These are phyloP conservation scores for Choloepus hoffmanni DNA, from an alignment of 2,113 vertebrate species.

Conservation along the genomic window DNA sequence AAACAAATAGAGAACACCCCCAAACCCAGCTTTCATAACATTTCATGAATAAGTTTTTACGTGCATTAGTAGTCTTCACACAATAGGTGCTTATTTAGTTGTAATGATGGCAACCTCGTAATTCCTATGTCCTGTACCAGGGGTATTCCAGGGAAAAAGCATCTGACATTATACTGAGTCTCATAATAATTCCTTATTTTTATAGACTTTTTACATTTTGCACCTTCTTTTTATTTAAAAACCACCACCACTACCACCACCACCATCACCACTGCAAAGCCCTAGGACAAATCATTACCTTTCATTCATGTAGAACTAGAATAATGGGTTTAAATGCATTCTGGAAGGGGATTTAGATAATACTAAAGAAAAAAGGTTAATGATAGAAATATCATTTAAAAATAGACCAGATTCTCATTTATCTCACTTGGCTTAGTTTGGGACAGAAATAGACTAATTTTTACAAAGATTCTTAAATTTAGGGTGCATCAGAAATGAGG, in stretches of 20 bases:
- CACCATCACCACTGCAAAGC: not conserved
- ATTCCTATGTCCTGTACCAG: not conserved
- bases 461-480: not conserved
- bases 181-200: not conserved
- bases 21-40: not conserved
- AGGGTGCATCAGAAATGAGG: not conserved
- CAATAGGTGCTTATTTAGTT: not conserved
- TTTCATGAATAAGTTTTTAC: not conserved
- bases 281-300: not conserved
- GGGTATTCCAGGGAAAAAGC: not conserved
- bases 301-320: not conserved
- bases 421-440: not conserved
- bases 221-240: constrained; percentile 27
- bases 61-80: not conserved
- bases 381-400: constrained; percentile 17
- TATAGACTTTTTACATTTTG: not conserved
- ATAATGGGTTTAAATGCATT: not conserved
- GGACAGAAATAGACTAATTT: not conserved
- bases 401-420: not conserved
- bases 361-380: not conserved
- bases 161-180: not conserved
- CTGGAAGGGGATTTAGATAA: constrained; percentile 6
- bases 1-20: not conserved
- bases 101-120: not conserved
- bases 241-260: not conserved